Base-by-base conservation (phyloP, 35 echinoderm and acorn worm genomes). In the Apostichopus parvimensis region DNA sequence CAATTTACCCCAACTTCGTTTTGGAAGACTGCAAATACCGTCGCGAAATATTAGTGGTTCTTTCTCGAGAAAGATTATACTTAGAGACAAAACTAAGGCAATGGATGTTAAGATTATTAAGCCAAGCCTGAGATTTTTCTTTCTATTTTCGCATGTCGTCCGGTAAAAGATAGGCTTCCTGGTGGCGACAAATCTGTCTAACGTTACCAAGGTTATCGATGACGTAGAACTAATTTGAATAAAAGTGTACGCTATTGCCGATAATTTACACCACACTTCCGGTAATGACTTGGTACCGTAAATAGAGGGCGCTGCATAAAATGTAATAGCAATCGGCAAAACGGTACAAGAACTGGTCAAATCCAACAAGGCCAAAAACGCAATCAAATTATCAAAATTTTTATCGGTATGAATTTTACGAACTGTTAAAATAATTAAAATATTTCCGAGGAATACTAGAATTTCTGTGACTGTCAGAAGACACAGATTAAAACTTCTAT, bases 321-420 rank as follows among this genome's bases (percentile, higher is more conserved):
- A 58, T 25, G 21, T 22, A 2, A 84, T 84, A 1, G 81, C 81
- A 24, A 84, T 58, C 6, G 81, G 81, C 24, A 84, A 59, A 56
- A 84, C 81, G 8, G 57, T 59, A 17, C 13, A 84, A 17, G 81
- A 18, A 9, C 56, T 59, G 4, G 57, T 58, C 6, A 21, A 58
- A 84, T 84, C 54, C 81, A 84, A 58, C 11, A 84, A 21, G 5
- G 81, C 81, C 23, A 84, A 59, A 59, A 56, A 84, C 15, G 81
- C 57, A 8, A 84, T 84, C 23, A 84, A 84, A 84, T 60, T 61
- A 55, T 84, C 81, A 56, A 84, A 58, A 58, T 84, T 84, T 84
- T 59, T 84, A 2, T 53, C 81, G 20, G 57, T 59, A 84, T 84
- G 15, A 3, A 58, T 25, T 20, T 59, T 84, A 7, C 57, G 55